Evolutionary conservation across 2,888 invertebrate genomes (phyloP).

Genomic region (Drosophila hamatofila): DNA sequence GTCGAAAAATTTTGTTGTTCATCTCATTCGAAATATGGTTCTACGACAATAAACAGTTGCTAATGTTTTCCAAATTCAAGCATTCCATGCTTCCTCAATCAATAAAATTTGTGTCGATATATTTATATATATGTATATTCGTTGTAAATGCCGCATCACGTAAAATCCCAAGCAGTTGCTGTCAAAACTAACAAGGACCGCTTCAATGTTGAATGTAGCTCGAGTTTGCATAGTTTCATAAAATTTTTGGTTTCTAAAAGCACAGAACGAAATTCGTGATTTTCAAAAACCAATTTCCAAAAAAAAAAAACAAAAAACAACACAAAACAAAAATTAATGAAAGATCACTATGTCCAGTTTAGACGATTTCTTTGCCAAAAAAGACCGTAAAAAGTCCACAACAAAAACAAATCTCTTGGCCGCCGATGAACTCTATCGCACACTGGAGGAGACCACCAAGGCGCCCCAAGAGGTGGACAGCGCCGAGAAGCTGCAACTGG

Average conservation of each 20-base stretch:
- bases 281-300: conserved; percentile 34
- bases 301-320: conserved; percentile 3
- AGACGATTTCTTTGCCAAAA: conserved; percentile 75
- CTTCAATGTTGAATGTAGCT: conserved; percentile 4
- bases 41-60: not conserved
- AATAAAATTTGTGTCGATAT: not conserved
- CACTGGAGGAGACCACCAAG: conserved; percentile 58
- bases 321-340: not conserved
- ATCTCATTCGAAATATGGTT: not conserved
- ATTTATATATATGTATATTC: not conserved
- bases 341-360: conserved; percentile 52
- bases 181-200: conserved; percentile 14
- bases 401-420: conserved; percentile 59
- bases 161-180: conserved; percentile 5
- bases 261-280: conserved; percentile 57
- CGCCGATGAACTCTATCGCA: conserved; percentile 66
- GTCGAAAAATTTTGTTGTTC: not conserved
- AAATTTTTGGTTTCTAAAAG: conserved; percentile 57
- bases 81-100: conserved; percentile 4
- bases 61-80: conserved; percentile 2
- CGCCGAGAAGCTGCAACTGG: conserved; percentile 22
- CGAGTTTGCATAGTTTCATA: conserved; percentile 26
- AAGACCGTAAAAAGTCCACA: conserved; percentile 59
- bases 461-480: conserved; percentile 18
- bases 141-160: not conserved